phyloP scores from a whole-genome alignment of 1,140 invertebrate species.

The Eupristina koningsbergeri region DNA sequence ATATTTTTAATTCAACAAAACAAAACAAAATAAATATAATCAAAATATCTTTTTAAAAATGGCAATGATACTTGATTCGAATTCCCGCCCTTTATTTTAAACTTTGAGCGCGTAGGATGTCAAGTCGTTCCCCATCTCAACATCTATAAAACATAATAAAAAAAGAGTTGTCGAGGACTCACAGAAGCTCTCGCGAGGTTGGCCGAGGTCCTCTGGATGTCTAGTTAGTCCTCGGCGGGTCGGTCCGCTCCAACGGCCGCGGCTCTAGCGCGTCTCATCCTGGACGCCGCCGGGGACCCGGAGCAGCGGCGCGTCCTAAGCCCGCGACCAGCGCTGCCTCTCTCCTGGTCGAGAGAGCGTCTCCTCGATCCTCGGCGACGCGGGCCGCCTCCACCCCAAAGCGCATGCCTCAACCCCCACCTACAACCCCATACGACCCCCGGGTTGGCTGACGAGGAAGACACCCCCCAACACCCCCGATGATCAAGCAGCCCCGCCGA shows the following conservation, averaged over 20 bases:
- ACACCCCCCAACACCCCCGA: too few relatives aligned
- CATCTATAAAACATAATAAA: neutral
- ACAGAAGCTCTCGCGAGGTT: neutral
- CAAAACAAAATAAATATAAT: too few relatives aligned
- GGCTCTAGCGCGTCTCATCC: conserved; percentile 54
- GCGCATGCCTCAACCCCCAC: conserved; percentile 47
- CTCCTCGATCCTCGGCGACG: conserved; percentile 66
- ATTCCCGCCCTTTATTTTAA: too few relatives aligned
- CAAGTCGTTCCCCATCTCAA: too few relatives aligned
- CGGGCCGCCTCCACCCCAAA: conserved; percentile 46
- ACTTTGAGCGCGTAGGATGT: too few relatives aligned
- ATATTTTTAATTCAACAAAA: too few relatives aligned
- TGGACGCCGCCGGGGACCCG: conserved; percentile 59
- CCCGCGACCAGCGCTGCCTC: conserved; percentile 62
- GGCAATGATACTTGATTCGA: too few relatives aligned
- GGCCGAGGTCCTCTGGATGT: too few relatives aligned
- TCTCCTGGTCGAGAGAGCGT: conserved; percentile 62
- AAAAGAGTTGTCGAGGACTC: neutral
- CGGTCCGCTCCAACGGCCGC: conserved; percentile 49
- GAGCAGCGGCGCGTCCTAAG: conserved; percentile 58
- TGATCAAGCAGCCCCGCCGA: neutral
- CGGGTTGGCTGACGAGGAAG: neutral
- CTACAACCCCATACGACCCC: conserved; percentile 17
- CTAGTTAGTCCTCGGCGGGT: conserved; percentile 32
- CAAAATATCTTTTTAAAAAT: too few relatives aligned